Evolutionary conservation across 2,888 invertebrate species (phyloP), one percentile per base, ranked within the genome.

Genomic region (Arge pagana): DNA sequence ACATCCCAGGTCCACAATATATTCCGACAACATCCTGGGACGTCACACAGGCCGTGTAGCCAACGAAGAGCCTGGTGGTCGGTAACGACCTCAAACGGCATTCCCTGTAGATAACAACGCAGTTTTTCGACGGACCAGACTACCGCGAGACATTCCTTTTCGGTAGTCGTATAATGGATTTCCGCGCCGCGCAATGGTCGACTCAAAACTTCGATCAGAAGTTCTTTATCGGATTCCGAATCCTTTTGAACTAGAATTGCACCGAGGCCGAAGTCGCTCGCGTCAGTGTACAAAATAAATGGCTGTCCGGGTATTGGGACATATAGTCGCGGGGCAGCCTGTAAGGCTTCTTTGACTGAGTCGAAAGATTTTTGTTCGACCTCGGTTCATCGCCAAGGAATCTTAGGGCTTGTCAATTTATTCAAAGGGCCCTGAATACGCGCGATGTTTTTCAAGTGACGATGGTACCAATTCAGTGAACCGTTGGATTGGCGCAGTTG

Each of bases 161-260:
- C 37, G 13, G 49, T 49, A 2, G 48, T 48, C 3, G 48, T 35
- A 15, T 48, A 35, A 35, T 48, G 35, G 16, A 54, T 7, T 28
- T 59, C 54, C 0, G 59, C 53, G 3, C 56, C 54, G 23, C 48
- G 23, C 15, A 59, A 26, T 11, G 56, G 50, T 30, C 57, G 49
- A 43, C 56, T 56, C 2, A 56, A 19, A 6, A 55, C 50, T 28
- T 51, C 52, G 3, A 42, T 11, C 8, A 30, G 18, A 2, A 10
- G 28, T 50, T 57, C 55, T 19, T 45, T 48, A 1, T 52, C 36
- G 4, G 26, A 51, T 2, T 54, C 42, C 1, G 48, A 40, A 13
- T 56, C 53, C 19, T 26, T n/a, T 15, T 60, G 58, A 3, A 52
- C 52, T 3, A 58, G 43, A 1, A 61, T 53, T 1, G 58, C 59